phyloP scores from a whole-genome alignment of 2,113 vertebrate species.

The Falcunculus frontatus region DNA sequence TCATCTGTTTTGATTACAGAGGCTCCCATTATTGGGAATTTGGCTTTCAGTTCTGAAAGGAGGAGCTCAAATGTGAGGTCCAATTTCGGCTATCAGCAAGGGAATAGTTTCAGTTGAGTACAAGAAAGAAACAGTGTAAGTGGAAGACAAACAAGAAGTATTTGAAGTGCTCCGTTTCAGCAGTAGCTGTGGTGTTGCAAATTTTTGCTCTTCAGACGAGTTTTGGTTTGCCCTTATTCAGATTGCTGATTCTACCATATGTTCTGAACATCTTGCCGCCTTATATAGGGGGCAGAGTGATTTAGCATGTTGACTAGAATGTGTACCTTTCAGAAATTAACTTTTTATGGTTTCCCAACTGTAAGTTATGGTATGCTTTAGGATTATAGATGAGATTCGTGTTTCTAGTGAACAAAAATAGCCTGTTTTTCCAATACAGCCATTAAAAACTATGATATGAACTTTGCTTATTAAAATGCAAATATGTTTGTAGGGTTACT shows the following conservation, averaged over 20 bases:
- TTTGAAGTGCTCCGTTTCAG: neutral
- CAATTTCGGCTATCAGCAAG: neutral
- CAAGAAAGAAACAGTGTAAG: neutral
- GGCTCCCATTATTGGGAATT: neutral
- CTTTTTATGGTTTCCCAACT: neutral
- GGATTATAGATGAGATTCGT: neutral
- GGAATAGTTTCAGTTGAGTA: neutral
- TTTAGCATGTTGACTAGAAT: neutral
- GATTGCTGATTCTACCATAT: neutral
- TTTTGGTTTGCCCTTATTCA: neutral
- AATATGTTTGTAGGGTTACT: neutral
- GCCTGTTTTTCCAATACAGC: neutral
- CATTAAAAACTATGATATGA: neutral
- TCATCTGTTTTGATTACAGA: neutral
- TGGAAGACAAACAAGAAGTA: neutral
- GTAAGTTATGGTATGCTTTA: neutral
- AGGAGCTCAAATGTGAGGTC: neutral
- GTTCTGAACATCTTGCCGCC: neutral
- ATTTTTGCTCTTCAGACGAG: neutral
- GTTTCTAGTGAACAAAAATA: neutral
- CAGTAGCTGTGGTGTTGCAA: neutral
- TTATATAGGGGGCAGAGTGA: neutral
- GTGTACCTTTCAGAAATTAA: neutral
- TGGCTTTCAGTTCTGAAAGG: neutral
- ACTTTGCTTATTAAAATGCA: neutral